phyloP scores from a whole-genome alignment of 1,140 invertebrate species.

The Capitella teleta region DNA sequence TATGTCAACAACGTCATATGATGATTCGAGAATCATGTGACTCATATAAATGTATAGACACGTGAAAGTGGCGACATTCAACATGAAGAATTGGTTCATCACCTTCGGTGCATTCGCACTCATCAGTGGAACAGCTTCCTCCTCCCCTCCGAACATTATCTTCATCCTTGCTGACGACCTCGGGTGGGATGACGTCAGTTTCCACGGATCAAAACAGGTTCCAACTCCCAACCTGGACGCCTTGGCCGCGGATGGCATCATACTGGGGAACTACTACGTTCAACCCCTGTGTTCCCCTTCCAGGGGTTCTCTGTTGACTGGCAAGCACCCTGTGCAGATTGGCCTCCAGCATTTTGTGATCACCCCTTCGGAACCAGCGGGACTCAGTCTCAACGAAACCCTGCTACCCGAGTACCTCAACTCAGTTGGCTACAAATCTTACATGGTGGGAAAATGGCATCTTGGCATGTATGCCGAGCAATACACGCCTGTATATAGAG shows the following conservation, averaged over 20 bases:
- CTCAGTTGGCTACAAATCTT: conserved; percentile 42
- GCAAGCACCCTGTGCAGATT: conserved; percentile 27
- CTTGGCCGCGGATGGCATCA: conserved; percentile 30
- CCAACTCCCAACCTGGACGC: conserved; percentile 33
- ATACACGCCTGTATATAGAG: conserved; percentile 42
- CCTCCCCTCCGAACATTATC: conserved; percentile 28
- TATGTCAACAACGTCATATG: no score
- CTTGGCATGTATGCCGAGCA: conserved; percentile 43
- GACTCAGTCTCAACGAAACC: conserved; percentile 29
- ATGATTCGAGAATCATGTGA: no score
- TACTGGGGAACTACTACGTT: conserved; percentile 37
- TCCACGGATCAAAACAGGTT: conserved; percentile 68
- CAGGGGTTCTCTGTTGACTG: conserved; percentile 28
- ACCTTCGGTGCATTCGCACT: no score
- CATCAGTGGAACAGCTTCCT: no score
- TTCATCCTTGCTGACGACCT: conserved; percentile 34
- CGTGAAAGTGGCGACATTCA: no score
- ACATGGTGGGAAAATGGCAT: conserved; percentile 49
- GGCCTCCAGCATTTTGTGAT: conserved; percentile 7
- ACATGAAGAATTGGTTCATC: no score
- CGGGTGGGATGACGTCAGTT: conserved; percentile 80
- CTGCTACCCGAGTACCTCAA: conserved; percentile 44
- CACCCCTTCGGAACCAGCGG: conserved; percentile 21
- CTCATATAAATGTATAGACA: no score
- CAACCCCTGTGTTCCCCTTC: conserved; percentile 36